Percentiles rank a stretch among this genome's conserved stretches.
Evolutionary conservation across 1,140 invertebrate species (phyloP).

Genomic region (Ganaspis sp.): DNA sequence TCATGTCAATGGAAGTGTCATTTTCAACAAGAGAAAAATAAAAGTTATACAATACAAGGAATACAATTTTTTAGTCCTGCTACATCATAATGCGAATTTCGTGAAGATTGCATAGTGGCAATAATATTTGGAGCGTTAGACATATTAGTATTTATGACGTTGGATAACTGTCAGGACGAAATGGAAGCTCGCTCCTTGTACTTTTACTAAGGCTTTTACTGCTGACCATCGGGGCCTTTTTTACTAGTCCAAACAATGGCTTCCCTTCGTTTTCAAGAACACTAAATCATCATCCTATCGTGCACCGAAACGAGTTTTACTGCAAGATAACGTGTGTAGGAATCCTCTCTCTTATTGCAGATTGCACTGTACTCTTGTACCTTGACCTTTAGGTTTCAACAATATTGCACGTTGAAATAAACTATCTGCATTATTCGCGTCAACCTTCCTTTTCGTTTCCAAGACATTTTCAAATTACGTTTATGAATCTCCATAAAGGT

Average conservation of each 20-base stretch:
- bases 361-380: constrained; percentile 8
- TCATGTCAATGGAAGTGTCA: too few species aligned
- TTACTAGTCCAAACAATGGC: constrained; percentile 21
- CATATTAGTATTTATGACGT: constrained; percentile 21
- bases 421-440: background rate
- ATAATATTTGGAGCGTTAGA: background rate
- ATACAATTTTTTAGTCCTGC: background rate
- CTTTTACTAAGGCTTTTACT: background rate
- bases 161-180: constrained; percentile 17
- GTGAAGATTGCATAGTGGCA: background rate
- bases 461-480: too few species aligned
- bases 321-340: background rate
- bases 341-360: constrained; percentile 16
- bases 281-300: constrained; percentile 23
- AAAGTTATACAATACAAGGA: too few species aligned
- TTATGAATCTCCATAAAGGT: too few species aligned
- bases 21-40: too few species aligned
- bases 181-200: constrained; percentile 22
- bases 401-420: constrained; percentile 26
- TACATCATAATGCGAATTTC: background rate
- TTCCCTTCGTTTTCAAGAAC: background rate
- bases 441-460: too few species aligned
- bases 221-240: background rate
- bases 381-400: constrained; percentile 26
- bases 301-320: background rate